These are phyloP conservation scores for Melopsittacus undulatus DNA, from an alignment of 2,797 vertebrate genomes.

Conservation along the genomic window DNA sequence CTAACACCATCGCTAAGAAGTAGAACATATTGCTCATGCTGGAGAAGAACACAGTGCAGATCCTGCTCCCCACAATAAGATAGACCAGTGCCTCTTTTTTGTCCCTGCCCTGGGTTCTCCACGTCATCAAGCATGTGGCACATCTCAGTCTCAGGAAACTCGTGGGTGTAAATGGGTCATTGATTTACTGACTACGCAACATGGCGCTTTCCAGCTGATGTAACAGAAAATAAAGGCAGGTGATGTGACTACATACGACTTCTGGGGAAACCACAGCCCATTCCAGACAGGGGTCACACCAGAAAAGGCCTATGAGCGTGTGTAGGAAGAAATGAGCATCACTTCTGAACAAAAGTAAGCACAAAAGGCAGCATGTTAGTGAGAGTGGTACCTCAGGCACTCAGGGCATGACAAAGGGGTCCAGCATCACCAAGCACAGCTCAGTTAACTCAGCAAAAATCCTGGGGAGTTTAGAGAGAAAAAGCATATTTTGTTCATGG, in stretches of 20 bases:
- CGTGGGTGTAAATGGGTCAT: background rate
- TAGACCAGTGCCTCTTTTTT: background rate
- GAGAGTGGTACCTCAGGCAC: background rate
- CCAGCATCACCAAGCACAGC: accelerated
- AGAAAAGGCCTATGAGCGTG: background rate
- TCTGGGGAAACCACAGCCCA: background rate
- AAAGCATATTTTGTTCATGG: background rate
- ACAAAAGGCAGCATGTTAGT: background rate
- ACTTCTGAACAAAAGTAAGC: background rate
- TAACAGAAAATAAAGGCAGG: background rate
- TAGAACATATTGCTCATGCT: background rate
- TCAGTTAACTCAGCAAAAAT: background rate
- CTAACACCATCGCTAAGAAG: background rate
- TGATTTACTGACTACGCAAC: background rate
- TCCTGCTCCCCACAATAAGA: background rate
- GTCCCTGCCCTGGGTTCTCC: background rate
- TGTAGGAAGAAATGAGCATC: background rate
- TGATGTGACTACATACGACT: background rate
- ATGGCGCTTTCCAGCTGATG: background rate
- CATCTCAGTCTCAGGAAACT: background rate
- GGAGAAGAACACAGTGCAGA: background rate
- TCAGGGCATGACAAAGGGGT: background rate
- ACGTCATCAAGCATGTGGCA: accelerated
- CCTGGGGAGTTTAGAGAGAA: background rate
- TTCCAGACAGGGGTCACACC: background rate